Percentiles rank a stretch among this genome's conserved stretches.
phyloP scores from a whole-genome alignment of 2,888 invertebrate species.

The Polymixis flavicincta region DNA sequence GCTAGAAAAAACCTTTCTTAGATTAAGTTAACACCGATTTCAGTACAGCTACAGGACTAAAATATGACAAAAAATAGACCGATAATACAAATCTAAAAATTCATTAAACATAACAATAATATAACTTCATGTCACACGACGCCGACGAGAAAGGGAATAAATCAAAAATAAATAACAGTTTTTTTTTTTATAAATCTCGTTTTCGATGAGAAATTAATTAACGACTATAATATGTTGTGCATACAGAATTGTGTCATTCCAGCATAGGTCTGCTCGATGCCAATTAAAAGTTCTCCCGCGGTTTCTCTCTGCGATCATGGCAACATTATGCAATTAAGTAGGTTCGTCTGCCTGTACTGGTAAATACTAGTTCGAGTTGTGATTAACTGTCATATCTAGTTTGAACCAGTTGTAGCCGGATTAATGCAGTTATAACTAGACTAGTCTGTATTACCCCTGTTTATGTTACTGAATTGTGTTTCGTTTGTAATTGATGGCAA shows the following conservation, averaged over 20 bases:
- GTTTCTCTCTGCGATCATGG: constrained; percentile 38
- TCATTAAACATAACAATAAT: neutral
- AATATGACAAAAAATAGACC: neutral
- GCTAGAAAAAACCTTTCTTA: neutral
- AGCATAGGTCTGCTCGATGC: constrained; percentile 32
- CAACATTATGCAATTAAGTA: constrained; percentile 50
- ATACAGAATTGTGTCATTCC: constrained; percentile 18
- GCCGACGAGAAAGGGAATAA: neutral
- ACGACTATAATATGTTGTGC: constrained; percentile 11
- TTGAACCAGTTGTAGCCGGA: constrained; percentile 40
- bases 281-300: constrained; percentile 66
- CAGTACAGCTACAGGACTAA: neutral
- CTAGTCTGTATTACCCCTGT: neutral
- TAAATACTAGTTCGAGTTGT: constrained; percentile 47
- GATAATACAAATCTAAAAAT: neutral
- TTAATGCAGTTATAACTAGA: constrained; percentile 46
- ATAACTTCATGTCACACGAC: neutral
- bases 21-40: too few species aligned
- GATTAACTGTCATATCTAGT: constrained; percentile 54
- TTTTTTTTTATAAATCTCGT: neutral
- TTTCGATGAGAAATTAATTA: neutral
- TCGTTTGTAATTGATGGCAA: neutral
- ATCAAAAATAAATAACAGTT: neutral
- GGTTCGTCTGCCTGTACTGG: constrained; percentile 37
- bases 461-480: constrained; percentile 13